Conservation (phyloP, 2,888 invertebrate species). For the Pterostichus madidus region DNA sequence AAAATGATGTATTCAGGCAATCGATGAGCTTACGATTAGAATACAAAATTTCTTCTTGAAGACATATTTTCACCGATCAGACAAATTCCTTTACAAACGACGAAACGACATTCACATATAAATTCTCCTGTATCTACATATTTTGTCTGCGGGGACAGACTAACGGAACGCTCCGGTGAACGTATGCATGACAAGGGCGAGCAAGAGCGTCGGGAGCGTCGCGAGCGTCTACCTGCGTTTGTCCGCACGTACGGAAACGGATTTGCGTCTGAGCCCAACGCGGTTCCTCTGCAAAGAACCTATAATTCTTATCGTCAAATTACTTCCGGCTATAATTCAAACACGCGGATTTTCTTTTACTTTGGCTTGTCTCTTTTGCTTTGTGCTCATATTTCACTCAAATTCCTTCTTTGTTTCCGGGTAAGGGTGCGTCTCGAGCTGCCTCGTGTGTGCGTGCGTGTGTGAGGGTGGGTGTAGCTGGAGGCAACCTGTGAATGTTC, state of each 20-base stretch:
- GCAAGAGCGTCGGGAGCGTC: not conserved
- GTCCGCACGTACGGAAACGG: constrained; percentile 48
- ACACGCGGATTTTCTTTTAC: constrained; percentile 63
- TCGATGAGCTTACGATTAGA: no score
- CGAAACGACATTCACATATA: not conserved
- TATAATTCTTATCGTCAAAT: constrained; percentile 67
- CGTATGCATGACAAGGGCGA: not conserved
- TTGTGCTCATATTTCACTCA: constrained; percentile 66
- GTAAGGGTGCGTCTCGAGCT: constrained; percentile 9
- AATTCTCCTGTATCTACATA: constrained; percentile 1
- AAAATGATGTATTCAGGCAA: no score
- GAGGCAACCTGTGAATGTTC: constrained; percentile 34
- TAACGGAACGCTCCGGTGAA: not conserved
- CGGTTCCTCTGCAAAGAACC: constrained; percentile 26
- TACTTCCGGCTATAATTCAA: constrained; percentile 66
- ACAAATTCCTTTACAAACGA: not conserved
- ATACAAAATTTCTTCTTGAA: no score
- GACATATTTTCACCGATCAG: no score
- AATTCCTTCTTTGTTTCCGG: constrained; percentile 52
- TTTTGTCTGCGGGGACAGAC: not conserved
- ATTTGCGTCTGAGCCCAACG: constrained; percentile 28
- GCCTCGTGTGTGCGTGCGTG: constrained; percentile 28
- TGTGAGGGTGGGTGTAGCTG: constrained; percentile 15
- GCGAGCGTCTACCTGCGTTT: constrained; percentile 13
- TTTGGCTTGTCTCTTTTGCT: constrained; percentile 64